Evolutionary conservation across 2,113 vertebrate species (phyloP), one percentile per base, ranked within the genome.

Genomic region (Mesocricetus auratus): DNA sequence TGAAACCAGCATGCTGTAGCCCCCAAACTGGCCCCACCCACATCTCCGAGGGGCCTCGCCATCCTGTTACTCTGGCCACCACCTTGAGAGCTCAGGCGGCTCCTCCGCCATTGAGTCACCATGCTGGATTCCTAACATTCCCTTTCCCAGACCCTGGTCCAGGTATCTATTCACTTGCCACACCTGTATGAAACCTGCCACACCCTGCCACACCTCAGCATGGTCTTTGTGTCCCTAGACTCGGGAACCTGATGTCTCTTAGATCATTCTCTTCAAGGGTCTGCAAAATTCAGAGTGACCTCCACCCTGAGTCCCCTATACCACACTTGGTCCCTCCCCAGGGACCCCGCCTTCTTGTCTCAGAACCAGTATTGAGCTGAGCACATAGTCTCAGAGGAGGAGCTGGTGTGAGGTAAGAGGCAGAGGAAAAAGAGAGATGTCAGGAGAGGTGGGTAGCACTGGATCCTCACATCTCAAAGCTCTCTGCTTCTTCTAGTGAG

Each of bases 51-150:
- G 2, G 12, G 16, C 68, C n/a, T 47, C 19, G 0, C 50, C 0
- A 0, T 45, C 42, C n/a, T 7, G 68, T 39, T 15, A 21, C 47
- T 36, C 68, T 29, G 45, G 5, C 24, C 9, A 7, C 24, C 24
- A 4, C n/a, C 21, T 0, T 4, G 36, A 6, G 0, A 6, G 58
- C 36, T 86, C 19, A 26, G 6, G 2, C 22, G 3, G 3, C 19
- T 75, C 31, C 31, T 33, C 36, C 68, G 47, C 10, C 4, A 0
- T 0, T 31, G 62, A 56, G 78, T 26, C 81, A 56, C 3, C 5
- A 9, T 22, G 19, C 71, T 7, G 7, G n/a, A 31, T 69, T 42
- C 39, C 13, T 42, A 73, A 24, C 1, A 0, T 22, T 60, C 22
- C 47, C 11, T 11, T 10, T 64, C 16, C n/a, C n/a, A 5, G 31